Evolutionary conservation across 2,113 vertebrate genomes (phyloP), one percentile per base, ranked within the genome.

Genomic region (Tupaia tana): DNA sequence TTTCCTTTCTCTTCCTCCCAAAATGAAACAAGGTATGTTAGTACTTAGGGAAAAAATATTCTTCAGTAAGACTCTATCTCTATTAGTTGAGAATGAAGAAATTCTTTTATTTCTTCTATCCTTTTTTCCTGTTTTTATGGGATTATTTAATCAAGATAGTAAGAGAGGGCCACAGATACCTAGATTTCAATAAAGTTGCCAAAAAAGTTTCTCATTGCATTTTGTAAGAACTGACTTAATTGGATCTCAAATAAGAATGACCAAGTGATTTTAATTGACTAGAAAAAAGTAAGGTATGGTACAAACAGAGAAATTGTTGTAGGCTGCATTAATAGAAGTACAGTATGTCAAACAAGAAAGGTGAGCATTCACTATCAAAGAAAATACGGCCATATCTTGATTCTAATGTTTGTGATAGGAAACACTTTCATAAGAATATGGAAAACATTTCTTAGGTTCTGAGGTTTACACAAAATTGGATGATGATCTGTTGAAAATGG

Each of bases 211-310:
- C 69, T 88, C 29, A 56, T 73, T 82, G 66, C 11, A 20, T 73
- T 88, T 79, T 78, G 18, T 61, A 19, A 67, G 27, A 91, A 79
- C 7, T 27, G 6, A 18, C 31, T 80, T 85, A 89, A 66, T 31
- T 85, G 19, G 89, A 67, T 85, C 66, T 91, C 70, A 92, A 61
- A 22, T 61, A 67, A 85, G 31, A 91, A 73, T 92, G 31, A 66
- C 16, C 19, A 20, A 85, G 27, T 80, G 18, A 69, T 89, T 85
- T 96, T 89, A 86, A 91, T 22, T 29, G n/a, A 79, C 29, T n/a
- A 12, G 70, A 70, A 59, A 69, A 25, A 2, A 75, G 20, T 85
- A 77, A 70, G 6, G 6, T 96, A 69, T 31, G 18, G 22, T 96
- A 29, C 31, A 85, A 89, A 75, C 3, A 56, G 12, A 85, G 58